These are phyloP conservation scores for Euproctis similis DNA, from an alignment of 2,888 invertebrate species.

Conservation along the genomic window DNA sequence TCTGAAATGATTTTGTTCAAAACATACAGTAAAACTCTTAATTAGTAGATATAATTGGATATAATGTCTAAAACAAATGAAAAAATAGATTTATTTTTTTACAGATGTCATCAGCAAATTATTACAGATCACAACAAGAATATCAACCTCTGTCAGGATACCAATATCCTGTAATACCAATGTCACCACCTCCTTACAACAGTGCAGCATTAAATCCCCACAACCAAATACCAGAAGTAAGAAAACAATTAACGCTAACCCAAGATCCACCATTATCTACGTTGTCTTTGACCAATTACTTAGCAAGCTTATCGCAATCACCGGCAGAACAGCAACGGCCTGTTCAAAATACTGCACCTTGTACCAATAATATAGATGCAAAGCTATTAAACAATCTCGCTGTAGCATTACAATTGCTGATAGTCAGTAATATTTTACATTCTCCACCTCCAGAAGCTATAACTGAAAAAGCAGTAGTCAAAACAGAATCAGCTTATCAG, in stretches of 20 bases:
- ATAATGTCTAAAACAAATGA: too few species aligned
- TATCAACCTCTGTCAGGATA: constrained; percentile 17
- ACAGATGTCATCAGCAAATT: constrained; percentile 21
- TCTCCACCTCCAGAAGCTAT: constrained; percentile 23
- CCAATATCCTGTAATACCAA: constrained; percentile 4
- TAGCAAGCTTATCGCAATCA: constrained; percentile 1
- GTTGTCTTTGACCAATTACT: constrained; percentile 9
- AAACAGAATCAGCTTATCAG: not conserved
- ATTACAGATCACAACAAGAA: constrained; percentile 19
- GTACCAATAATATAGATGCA: constrained; percentile 27
- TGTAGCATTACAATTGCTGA: constrained; percentile 51
- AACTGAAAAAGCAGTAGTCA: constrained; percentile 1
- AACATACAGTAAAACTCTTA: too few species aligned
- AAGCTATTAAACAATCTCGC: constrained; percentile 56
- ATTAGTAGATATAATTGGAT: too few species aligned
- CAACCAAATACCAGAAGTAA: constrained; percentile 3
- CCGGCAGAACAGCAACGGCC: not conserved
- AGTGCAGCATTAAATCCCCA: constrained; percentile 1
- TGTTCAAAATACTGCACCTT: not conserved
- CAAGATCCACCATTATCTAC: constrained; percentile 7
- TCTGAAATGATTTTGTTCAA: too few species aligned
- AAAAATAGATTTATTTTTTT: too few species aligned
- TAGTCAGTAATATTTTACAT: constrained; percentile 51
- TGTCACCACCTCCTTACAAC: not conserved
- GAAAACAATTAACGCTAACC: constrained; percentile 3